phyloP scores from a whole-genome alignment of 2,797 vertebrate genomes.

The Scarus forsteni region DNA sequence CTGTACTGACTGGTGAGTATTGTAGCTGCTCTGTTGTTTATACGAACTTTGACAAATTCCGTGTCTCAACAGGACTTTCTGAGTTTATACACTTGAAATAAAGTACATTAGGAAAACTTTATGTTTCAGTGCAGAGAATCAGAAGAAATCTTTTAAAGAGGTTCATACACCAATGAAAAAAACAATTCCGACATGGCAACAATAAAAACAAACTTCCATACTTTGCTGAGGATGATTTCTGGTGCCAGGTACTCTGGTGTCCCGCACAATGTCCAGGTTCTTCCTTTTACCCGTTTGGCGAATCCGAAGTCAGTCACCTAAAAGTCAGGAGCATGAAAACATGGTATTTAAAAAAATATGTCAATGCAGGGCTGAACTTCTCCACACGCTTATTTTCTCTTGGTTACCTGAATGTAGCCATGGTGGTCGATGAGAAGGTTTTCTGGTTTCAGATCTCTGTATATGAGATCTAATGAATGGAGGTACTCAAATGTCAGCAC shows the following conservation, averaged over 20 bases:
- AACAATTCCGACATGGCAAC: background rate
- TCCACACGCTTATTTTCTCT: background rate
- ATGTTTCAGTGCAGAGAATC: too few species aligned
- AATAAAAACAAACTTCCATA: slow-evolving; percentile 53
- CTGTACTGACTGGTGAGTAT: too few species aligned
- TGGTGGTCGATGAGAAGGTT: slow-evolving; percentile 99
- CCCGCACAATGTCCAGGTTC: slow-evolving; percentile 99
- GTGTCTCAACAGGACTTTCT: too few species aligned
- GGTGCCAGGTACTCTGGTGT: slow-evolving; percentile 99
- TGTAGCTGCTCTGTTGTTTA: too few species aligned
- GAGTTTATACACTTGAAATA: too few species aligned
- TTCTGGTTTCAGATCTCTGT: slow-evolving; percentile 99
- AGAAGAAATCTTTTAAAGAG: too few species aligned
- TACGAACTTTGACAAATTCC: too few species aligned
- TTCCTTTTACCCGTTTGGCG: slow-evolving; percentile 98
- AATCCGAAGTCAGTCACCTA: slow-evolving; percentile 92
- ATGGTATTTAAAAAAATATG: background rate
- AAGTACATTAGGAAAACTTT: too few species aligned
- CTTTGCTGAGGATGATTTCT: slow-evolving; percentile 99
- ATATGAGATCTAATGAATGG: slow-evolving; percentile 99
- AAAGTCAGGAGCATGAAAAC: background rate
- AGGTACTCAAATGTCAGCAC: slow-evolving; percentile 99
- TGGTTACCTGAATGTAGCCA: slow-evolving; percentile 96
- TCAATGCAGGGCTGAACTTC: background rate
- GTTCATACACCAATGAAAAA: background rate